Evolutionary conservation across 2,888 invertebrate genomes (phyloP).

Genomic region (Melieria picta): DNA sequence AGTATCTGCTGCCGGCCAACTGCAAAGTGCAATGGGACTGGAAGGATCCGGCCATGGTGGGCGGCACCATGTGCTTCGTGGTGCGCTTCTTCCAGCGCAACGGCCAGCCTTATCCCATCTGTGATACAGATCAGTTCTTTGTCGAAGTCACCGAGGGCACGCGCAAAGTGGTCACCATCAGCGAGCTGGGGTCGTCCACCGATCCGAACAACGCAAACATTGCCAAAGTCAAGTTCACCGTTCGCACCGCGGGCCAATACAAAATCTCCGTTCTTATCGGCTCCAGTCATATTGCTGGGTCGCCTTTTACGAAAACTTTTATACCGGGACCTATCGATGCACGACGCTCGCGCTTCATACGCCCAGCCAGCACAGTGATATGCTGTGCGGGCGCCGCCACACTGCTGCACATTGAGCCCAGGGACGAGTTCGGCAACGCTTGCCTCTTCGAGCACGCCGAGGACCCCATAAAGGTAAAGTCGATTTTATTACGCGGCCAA

Average conservation of each 20-base stretch:
- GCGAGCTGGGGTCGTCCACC: conserved; percentile 87
- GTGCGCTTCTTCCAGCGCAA: conserved; percentile 92
- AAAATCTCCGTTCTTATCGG: conserved; percentile 85
- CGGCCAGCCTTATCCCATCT: conserved; percentile 93
- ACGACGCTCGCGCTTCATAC: conserved; percentile 82
- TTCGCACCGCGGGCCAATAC: conserved; percentile 90
- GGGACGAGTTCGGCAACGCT: conserved; percentile 91
- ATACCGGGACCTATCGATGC: conserved; percentile 86
- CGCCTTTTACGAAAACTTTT: conserved; percentile 86
- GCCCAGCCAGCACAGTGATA: conserved; percentile 85
- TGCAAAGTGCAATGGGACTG: conserved; percentile 87
- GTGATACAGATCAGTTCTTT: conserved; percentile 89
- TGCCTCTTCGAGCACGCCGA: conserved; percentile 73
- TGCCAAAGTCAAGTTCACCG: conserved; percentile 91
- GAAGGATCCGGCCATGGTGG: conserved; percentile 89
- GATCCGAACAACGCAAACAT: conserved; percentile 87
- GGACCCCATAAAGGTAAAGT: conserved; percentile 70
- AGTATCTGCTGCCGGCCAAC: conserved; percentile 88
- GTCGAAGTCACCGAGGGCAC: conserved; percentile 89
- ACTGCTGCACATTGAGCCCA: conserved; percentile 85
- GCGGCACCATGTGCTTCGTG: conserved; percentile 90
- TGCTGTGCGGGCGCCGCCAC: conserved; percentile 82
- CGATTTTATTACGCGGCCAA: not conserved
- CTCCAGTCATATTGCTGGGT: conserved; percentile 83
- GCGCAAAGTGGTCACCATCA: conserved; percentile 83